Percentiles rank a stretch among this genome's conserved stretches.
phyloP scores from a whole-genome alignment of 2,113 vertebrate species.

The Aegypius monachus region DNA sequence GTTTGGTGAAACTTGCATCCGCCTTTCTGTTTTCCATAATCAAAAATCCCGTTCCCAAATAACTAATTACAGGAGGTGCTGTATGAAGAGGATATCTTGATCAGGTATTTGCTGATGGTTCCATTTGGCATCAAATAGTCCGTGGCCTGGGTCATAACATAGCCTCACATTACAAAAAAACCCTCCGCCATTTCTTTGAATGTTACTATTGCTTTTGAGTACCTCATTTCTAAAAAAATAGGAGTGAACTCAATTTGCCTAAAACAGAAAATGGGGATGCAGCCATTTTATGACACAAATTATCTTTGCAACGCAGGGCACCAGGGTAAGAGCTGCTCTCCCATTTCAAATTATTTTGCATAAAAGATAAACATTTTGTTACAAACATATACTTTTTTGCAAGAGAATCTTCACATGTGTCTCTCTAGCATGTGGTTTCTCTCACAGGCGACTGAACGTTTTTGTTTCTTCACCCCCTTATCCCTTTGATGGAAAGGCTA shows the following conservation, averaged over 20 bases:
- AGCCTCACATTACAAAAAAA: neutral
- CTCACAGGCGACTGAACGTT: rapidly evolving
- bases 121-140: neutral
- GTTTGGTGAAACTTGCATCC: neutral
- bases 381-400: neutral
- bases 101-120: neutral
- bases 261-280: neutral
- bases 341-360: neutral
- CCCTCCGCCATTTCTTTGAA: neutral
- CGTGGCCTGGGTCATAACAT: neutral
- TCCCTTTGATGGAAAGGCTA: neutral
- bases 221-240: neutral
- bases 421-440: neutral
- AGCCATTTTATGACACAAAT: neutral
- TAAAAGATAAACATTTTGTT: neutral
- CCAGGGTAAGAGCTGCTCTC: neutral
- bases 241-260: neutral
- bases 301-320: neutral
- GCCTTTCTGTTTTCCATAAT: neutral
- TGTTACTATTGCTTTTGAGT: neutral
- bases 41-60: neutral
- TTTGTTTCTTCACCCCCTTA: neutral
- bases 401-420: neutral
- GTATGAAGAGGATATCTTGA: neutral
- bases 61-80: neutral